Evolutionary conservation across 2,797 vertebrate genomes (phyloP).

Genomic region (Monodelphis domestica): DNA sequence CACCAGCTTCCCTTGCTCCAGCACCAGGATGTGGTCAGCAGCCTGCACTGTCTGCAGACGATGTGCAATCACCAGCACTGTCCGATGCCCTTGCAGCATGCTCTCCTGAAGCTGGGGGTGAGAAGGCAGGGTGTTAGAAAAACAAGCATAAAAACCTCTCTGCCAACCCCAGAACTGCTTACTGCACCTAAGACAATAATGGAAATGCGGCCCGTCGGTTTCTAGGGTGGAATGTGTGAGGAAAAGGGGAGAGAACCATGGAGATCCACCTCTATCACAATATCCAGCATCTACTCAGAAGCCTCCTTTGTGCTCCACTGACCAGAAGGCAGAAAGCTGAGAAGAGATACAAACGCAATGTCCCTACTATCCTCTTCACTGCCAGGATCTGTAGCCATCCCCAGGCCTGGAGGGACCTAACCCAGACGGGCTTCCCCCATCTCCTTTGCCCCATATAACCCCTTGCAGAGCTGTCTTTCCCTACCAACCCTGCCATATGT

Average conservation of each 20-base stretch:
- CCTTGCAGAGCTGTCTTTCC: no score
- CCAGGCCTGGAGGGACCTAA: background rate
- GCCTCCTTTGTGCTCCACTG: no score
- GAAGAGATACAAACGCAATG: background rate
- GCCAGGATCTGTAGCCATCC: background rate
- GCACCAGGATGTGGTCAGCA: constrained; percentile 87
- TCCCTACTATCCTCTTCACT: background rate
- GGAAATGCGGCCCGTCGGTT: background rate
- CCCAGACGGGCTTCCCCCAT: background rate
- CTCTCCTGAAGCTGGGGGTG: constrained; percentile 85
- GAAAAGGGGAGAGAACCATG: background rate
- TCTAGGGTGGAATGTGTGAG: background rate
- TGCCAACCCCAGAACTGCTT: background rate
- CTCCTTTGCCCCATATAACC: no score
- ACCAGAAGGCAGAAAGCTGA: background rate
- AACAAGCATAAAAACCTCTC: background rate
- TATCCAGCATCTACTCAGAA: accelerated
- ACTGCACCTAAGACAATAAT: background rate
- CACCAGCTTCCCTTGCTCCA: constrained; percentile 81
- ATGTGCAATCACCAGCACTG: constrained; percentile 91
- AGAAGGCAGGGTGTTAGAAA: background rate
- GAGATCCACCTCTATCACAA: background rate
- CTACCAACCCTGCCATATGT: no score
- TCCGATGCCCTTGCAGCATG: constrained; percentile 72
- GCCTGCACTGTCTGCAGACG: constrained; percentile 86